A percentile compares a stretch with the other conserved stretches of the same genome.
These are phyloP conservation scores for Alcis repandata DNA, from an alignment of 2,888 invertebrate genomes.

Conservation along the genomic window DNA sequence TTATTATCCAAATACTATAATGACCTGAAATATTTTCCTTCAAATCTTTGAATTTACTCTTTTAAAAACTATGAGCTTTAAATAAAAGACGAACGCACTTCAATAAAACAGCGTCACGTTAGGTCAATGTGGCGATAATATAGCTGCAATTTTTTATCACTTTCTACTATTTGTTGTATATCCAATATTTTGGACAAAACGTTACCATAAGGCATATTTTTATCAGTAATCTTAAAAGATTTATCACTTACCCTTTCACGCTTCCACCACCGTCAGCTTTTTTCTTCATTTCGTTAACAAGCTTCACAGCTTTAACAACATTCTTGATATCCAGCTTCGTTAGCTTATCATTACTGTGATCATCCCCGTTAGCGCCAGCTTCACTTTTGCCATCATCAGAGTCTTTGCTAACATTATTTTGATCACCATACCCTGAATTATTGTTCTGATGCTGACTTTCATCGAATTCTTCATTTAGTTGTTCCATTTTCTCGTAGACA, in stretches of 20 bases:
- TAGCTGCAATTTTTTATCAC: too few relatives aligned
- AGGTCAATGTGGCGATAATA: too few relatives aligned
- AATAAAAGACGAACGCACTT: too few relatives aligned
- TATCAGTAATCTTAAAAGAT: too few relatives aligned
- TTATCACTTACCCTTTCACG: background rate
- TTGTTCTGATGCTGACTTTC: constrained; percentile 1
- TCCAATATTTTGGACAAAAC: too few relatives aligned
- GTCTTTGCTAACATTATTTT: background rate
- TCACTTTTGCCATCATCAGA: background rate
- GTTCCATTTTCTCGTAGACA: constrained; percentile 53
- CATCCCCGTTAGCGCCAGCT: background rate
- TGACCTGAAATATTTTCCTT: too few relatives aligned
- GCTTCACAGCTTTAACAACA: constrained; percentile 13
- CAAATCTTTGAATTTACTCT: too few relatives aligned
- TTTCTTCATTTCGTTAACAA: constrained; percentile 17
- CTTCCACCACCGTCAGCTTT: background rate
- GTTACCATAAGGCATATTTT: too few relatives aligned
- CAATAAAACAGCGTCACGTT: too few relatives aligned
- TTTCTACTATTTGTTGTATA: too few relatives aligned
- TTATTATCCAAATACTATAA: too few relatives aligned
- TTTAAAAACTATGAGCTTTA: too few relatives aligned
- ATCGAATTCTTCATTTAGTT: constrained; percentile 23
- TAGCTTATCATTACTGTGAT: background rate
- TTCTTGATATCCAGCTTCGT: constrained; percentile 13
- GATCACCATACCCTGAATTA: background rate